Base-by-base conservation (phyloP, 2,797 vertebrate species). In the Emys orbicularis region DNA sequence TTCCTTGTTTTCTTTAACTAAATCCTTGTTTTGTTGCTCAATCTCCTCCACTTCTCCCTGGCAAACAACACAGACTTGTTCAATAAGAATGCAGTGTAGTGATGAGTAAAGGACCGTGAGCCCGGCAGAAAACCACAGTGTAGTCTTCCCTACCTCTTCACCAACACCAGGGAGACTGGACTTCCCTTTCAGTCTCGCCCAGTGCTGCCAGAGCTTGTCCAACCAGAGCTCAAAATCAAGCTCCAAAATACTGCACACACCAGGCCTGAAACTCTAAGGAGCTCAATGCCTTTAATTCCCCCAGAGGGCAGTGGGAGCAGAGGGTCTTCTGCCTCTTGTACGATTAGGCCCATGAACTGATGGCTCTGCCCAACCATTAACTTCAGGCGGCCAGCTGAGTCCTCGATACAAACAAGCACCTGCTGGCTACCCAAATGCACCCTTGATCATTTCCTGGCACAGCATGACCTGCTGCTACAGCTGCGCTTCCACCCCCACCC, bases 21-120 rank as follows among this genome's bases (percentile, higher is more conserved):
- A 92, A 3, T 90, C 90, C 65, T 90, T 82, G 68, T 98, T 98
- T 34, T 98, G 98, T 0, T 96, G 98, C 2, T 98, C 97, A 61
- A 98, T 95, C 97, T 98, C 98, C 23, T 99, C 98, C 5, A 99
- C 97, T 90, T 99, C 98, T 27, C 98, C 98, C 99, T 99, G 93
- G 1, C 29, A 88, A 90, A 85, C 8, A 85, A n/a, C 2, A 56
- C 34, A 31, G 49, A 88, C 52, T 50, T 13, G 56, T 52, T 95
- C 4, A 10, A 16, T 57, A 25, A 4, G 31, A 50, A 12, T 5
- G 61, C 74, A 87, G 61, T 7, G 5, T n/a, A 0, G 18, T 0
- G 9, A 84, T 21, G 72, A 72, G 54, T 59, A 65, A 41, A 83
- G 76, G 13, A 59, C 87, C 49, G 8, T 2, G 54, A 95, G 44